Base-by-base conservation (phyloP, 1,140 invertebrate species). In the Bombus ignitus region DNA sequence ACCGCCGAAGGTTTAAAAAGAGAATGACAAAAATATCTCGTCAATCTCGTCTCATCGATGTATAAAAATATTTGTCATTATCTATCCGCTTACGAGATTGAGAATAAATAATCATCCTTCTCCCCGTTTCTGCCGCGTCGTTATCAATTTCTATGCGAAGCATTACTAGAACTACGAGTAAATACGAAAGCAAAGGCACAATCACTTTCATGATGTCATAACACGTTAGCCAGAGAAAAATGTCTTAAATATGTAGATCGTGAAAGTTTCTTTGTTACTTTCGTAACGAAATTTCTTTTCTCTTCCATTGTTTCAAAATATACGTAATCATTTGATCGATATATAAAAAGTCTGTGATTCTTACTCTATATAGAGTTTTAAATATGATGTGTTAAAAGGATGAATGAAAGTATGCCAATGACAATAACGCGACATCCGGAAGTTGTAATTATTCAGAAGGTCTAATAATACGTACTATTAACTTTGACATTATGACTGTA, bases 201-300 rank as follows among this genome's bases (percentile, higher is more conserved):
- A 35, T 66, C 32, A 0, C 65, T 66, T 35, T 66, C 65, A 1
- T 66, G 65, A 35, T 66, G n/a, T 3, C 15, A 18, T 35, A 35
- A 35, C 6, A 15, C 18, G 47, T 53, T 70, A 8, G 22, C 22
- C 22, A 39, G 6, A 35, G 32, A 70, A 70, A 35, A 37, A 70
- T 70, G 32, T 70, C 28, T 62, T n/a, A 70, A 35, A 70, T 37
- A 53, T 53, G 47, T 53, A 32, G 35, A 22, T 22, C 66, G 66
- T 37, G 66, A 70, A 39, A 70, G 66, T 70, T 39, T 28, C 66
- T 37, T 70, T 37, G 22, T 70, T 70, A 37, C 66, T 70, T 70
- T 70, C 35, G 18, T 18, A 32, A 37, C 2, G 35, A 37, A 37
- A 70, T 70, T 70, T 37, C 66, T 37, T 37, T 70, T 25, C 32